Percentiles rank a stretch among this genome's conserved stretches.
phyloP scores from a whole-genome alignment of 2,113 vertebrate genomes.

The Plectropomus leopardus region DNA sequence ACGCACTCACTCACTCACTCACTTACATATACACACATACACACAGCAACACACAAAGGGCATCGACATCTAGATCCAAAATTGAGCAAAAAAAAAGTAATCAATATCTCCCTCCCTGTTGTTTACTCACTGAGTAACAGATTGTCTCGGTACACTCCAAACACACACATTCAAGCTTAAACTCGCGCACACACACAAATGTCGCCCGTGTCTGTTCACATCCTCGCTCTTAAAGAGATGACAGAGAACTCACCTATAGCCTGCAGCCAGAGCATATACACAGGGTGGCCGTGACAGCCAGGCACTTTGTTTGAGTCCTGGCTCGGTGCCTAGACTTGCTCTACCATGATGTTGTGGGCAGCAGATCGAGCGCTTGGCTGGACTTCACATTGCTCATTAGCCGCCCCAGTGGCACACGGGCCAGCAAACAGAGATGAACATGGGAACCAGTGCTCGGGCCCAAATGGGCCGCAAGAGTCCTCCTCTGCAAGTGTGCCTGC shows the following conservation, averaged over 20 bases:
- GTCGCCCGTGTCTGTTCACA: conserved; percentile 1
- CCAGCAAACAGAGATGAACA: conserved; percentile 50
- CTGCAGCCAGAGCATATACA: conserved; percentile 19
- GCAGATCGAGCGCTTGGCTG: conserved; percentile 67
- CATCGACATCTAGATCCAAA: conserved; percentile 24
- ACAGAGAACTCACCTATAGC: conserved; percentile 48
- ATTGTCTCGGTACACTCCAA: conserved; percentile 20
- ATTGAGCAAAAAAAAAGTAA: conserved; percentile 31
- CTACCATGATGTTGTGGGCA: conserved; percentile 64
- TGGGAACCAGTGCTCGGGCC: background rate
- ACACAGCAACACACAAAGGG: conserved; percentile 16
- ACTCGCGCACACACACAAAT: conserved; percentile 21
- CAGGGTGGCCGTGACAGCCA: conserved; percentile 45
- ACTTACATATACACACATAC: conserved; percentile 4
- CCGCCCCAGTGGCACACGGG: conserved; percentile 50
- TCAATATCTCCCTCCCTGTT: conserved; percentile 30
- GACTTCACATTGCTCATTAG: conserved; percentile 72
- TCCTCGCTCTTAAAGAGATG: conserved; percentile 26
- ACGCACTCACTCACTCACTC: conserved; percentile 7
- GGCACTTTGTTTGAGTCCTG: conserved; percentile 55
- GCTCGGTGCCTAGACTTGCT: conserved; percentile 57
- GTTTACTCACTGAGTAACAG: conserved; percentile 34
- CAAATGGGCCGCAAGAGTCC: background rate
- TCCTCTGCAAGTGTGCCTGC: background rate
- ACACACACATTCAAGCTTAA: background rate